Conservation (phyloP, 1,140 invertebrate genomes). For the Oryzaephilus surinamensis region DNA sequence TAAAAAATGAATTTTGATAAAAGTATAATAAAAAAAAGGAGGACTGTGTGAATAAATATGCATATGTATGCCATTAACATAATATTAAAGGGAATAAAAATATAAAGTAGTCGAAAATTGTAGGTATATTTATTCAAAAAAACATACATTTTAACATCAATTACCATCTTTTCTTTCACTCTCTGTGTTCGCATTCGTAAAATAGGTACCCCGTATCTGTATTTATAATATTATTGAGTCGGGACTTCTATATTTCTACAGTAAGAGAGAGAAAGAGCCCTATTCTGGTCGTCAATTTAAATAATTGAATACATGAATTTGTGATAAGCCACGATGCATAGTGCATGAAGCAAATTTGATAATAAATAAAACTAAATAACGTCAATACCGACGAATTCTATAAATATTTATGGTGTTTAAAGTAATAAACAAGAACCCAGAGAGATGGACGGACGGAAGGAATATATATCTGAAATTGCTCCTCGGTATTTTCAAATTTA, state of each 20-base stretch:
- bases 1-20: too few relatives aligned
- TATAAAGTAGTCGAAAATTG: constrained; percentile 20
- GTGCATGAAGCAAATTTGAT: constrained; percentile 37
- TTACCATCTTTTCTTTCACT: constrained; percentile 25
- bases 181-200: constrained; percentile 8
- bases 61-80: constrained; percentile 15
- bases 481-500: constrained; percentile 19
- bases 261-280: too few relatives aligned
- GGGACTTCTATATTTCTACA: too few relatives aligned
- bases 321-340: constrained; percentile 36
- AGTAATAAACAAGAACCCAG: constrained; percentile 25
- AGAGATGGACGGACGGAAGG: constrained; percentile 14
- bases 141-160: constrained; percentile 27
- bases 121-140: constrained; percentile 22
- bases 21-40: not conserved
- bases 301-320: constrained; percentile 38
- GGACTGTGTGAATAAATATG: constrained; percentile 13
- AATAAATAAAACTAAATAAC: constrained; percentile 38
- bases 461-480: constrained; percentile 11
- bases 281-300: constrained; percentile 32
- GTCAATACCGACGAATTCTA: constrained; percentile 29
- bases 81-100: constrained; percentile 20
- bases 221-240: too few relatives aligned
- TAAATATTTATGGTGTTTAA: constrained; percentile 34
- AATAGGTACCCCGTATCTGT: constrained; percentile 16